Evolutionary conservation across 2,797 vertebrate genomes (phyloP), one percentile per base, ranked within the genome.

Genomic region (Tolypeutes matacus): DNA sequence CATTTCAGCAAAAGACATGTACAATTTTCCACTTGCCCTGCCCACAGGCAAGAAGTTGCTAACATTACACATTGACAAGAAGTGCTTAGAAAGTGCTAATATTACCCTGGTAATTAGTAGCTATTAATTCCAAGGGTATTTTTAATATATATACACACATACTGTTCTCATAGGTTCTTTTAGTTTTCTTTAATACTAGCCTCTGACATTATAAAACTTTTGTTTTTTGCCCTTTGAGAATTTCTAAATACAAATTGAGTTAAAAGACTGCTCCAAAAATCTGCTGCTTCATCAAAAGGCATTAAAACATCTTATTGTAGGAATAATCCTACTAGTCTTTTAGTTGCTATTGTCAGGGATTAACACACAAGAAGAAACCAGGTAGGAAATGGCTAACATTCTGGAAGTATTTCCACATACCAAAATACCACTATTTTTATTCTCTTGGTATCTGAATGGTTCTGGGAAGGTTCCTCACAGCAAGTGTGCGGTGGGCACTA

Each of bases 21-120:
- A 70, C 51, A 77, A 46, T 94, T 95, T 97, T 98, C 95, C 73
- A 73, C 85, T 90, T 97, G 96, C 92, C 95, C 86, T 95, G 97
- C 86, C 96, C 84, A 89, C 1, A 96, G 96, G 94, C 92, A 97
- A 96, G 94, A 97, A 86, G 94, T 95, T 95, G 83, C 95, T 97
- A 95, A 97, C 49, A 15, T 81, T 67, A 94, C 4, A 0, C 88
- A 96, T 95, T 96, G 86, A 96, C 87, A 97, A 97, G 89, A 98
- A 98, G 96, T 98, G 96, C 97, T 98, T 97, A 97, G 96, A 98
- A 98, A 98, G 98, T 98, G 98, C 98, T 98, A 96, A 93, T 92
- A 96, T 97, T 96, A 98, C 97, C 98, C 97, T 98, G 97, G 98
- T 96, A 98, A 98, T 98, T 98, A 96, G 96, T 97, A 98, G 96